These are phyloP conservation scores for Ctenochaetus hawaiiensis DNA, from an alignment of 2,797 vertebrate genomes.

Conservation along the genomic window DNA sequence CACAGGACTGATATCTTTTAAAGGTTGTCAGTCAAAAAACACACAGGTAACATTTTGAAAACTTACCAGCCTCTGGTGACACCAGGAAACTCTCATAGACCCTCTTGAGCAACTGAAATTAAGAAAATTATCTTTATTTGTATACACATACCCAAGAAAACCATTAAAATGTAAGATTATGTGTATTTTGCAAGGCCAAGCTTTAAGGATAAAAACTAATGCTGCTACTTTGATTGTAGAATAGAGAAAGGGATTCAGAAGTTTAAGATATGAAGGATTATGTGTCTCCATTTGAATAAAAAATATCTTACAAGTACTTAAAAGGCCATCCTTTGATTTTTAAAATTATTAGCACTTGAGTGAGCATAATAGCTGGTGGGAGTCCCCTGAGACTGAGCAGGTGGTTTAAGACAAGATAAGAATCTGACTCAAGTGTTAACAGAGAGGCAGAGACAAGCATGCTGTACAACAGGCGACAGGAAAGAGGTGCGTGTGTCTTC, in stretches of 20 bases:
- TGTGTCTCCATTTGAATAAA: neutral
- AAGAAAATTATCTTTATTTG: conserved; percentile 19
- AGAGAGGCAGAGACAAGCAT: neutral
- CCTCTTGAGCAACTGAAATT: conserved; percentile 93
- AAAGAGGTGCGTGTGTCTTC: neutral
- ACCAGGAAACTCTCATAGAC: conserved; percentile 93
- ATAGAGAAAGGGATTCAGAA: neutral
- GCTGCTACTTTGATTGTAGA: no score
- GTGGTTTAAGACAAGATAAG: neutral
- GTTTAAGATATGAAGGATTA: neutral
- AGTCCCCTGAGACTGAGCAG: neutral
- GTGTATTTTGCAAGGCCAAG: neutral
- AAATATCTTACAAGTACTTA: neutral
- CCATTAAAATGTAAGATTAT: neutral
- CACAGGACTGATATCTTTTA: neutral
- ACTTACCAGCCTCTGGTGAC: conserved; percentile 91
- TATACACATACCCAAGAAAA: neutral
- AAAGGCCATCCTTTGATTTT: neutral
- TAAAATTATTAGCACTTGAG: neutral
- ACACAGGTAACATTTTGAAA: neutral
- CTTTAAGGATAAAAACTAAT: neutral
- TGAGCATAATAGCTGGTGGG: conserved; percentile 4
- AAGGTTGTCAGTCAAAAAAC: neutral
- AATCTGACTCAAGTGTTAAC: neutral
- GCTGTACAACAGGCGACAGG: neutral